phyloP scores from a whole-genome alignment of 2,113 vertebrate genomes.

The Ochotona curzoniae region DNA sequence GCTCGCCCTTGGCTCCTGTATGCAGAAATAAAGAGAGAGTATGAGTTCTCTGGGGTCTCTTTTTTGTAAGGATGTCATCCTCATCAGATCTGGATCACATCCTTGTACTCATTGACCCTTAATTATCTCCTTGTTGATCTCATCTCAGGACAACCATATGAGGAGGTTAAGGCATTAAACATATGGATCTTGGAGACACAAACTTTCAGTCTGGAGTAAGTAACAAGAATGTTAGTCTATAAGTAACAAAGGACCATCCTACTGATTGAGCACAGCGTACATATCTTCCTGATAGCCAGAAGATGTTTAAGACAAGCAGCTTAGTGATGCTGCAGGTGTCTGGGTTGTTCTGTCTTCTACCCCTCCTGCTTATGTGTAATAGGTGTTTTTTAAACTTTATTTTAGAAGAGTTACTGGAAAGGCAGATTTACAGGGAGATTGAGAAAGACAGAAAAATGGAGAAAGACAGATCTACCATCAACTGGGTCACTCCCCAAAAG shows the following conservation, averaged over 20 bases:
- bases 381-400: too few relatives aligned
- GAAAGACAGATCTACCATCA: too few relatives aligned
- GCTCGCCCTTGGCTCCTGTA: neutral
- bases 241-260: neutral
- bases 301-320: neutral
- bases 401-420: too few relatives aligned
- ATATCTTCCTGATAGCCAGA: neutral
- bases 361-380: neutral
- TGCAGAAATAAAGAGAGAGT: too few relatives aligned
- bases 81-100: neutral
- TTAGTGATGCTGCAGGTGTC: neutral
- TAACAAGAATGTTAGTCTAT: neutral
- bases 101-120: neutral
- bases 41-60: neutral
- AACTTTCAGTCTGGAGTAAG: neutral
- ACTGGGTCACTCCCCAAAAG: too few relatives aligned
- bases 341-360: neutral
- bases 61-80: neutral
- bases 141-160: neutral
- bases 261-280: neutral
- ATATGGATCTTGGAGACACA: neutral
- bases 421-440: too few relatives aligned
- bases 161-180: neutral
- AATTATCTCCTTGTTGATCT: neutral
- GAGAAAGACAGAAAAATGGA: too few relatives aligned